Evolutionary conservation across 2,113 vertebrate genomes (phyloP).

Genomic region (Peromyscus polionotus): DNA sequence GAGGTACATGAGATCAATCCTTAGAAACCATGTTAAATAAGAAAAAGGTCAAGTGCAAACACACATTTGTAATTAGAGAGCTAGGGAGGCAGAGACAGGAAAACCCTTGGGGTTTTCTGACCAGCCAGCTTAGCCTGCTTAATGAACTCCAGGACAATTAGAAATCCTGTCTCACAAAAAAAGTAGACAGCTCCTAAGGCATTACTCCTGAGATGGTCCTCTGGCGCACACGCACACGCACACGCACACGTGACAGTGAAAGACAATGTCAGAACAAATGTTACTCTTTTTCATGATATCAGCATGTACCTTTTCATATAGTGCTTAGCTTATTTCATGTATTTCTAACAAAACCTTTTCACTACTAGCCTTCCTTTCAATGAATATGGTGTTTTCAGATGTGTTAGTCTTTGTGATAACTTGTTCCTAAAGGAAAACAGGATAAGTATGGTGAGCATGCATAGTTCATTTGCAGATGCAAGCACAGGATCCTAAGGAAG

Average conservation of each 20-base stretch:
- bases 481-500: slow-evolving; percentile 15
- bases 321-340: not conserved
- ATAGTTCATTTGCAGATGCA: not conserved
- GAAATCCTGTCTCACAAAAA: not conserved
- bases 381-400: not conserved
- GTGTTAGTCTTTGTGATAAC: not conserved
- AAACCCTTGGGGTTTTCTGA: not conserved
- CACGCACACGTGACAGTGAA: not conserved
- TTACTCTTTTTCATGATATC: not conserved
- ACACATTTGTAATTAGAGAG: not conserved
- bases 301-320: slow-evolving; percentile 6
- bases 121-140: not conserved
- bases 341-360: slow-evolving; percentile 19
- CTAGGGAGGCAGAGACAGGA: not conserved
- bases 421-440: not conserved
- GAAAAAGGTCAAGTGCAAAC: too few species aligned
- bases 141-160: not conserved
- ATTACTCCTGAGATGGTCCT: not conserved
- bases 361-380: not conserved
- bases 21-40: not conserved
- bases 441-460: not conserved
- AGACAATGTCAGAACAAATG: not conserved
- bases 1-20: not conserved
- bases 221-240: not conserved
- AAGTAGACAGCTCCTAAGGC: not conserved